Conservation (phyloP, 2,113 vertebrate genomes). For the Chlorocebus sabaeus region DNA sequence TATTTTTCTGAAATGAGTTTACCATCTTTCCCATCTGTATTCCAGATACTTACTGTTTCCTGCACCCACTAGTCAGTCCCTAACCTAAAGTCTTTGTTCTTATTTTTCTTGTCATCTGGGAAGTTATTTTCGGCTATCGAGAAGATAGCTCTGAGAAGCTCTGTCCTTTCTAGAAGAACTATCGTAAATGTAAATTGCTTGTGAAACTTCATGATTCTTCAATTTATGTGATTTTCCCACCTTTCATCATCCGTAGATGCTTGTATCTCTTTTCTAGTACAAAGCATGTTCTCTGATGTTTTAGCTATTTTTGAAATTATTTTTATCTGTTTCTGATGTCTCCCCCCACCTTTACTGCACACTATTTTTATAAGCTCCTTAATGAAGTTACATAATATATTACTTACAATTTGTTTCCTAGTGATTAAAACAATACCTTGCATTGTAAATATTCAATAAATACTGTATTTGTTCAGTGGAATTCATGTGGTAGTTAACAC, state of each 20-base stretch:
- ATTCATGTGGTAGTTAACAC: neutral
- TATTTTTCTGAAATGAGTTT: neutral
- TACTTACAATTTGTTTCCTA: neutral
- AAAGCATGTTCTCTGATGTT: neutral
- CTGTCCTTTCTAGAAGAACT: neutral
- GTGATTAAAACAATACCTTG: neutral
- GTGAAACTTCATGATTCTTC: neutral
- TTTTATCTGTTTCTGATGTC: neutral
- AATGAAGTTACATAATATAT: neutral
- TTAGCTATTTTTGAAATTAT: neutral
- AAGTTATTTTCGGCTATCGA: neutral
- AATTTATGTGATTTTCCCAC: neutral
- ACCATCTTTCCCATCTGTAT: neutral
- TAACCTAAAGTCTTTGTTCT: neutral
- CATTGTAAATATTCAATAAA: neutral
- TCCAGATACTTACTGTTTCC: neutral
- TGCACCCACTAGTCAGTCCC: neutral
- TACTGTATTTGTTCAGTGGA: neutral
- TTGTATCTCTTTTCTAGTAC: neutral
- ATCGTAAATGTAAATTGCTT: neutral
- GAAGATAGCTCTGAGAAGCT: neutral
- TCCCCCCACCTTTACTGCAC: neutral
- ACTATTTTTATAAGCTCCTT: neutral
- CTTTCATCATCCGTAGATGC: neutral
- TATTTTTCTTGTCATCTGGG: neutral